Evolutionary conservation across 2,888 invertebrate species (phyloP).

Genomic region (Acholoe squamosa): DNA sequence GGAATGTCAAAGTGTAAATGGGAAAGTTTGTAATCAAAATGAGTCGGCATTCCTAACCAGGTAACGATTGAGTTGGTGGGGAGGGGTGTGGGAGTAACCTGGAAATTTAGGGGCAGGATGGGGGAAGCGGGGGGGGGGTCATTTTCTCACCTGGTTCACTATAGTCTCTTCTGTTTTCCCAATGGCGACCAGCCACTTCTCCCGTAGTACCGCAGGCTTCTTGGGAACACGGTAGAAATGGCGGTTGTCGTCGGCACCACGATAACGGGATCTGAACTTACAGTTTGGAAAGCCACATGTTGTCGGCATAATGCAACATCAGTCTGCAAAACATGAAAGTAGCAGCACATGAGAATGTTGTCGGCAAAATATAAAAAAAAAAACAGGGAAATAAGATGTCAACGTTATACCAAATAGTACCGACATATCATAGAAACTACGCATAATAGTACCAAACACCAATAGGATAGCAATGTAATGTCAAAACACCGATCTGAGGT

Average conservation of each 20-base stretch:
- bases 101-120: neutral
- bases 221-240: constrained; percentile 84
- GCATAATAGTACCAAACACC: too few species aligned
- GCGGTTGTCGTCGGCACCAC: constrained; percentile 83
- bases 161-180: constrained; percentile 83
- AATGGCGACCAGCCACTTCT: constrained; percentile 83
- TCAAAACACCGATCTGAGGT: too few species aligned
- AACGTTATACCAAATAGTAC: too few species aligned
- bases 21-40: neutral
- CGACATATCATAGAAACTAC: too few species aligned
- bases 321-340: constrained; percentile 52
- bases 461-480: too few species aligned
- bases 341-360: neutral
- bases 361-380: too few species aligned
- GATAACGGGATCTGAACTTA: constrained; percentile 81
- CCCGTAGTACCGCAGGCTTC: constrained; percentile 82
- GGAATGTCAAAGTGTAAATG: neutral
- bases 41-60: neutral
- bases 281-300: constrained; percentile 84
- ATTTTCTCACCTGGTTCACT: constrained; percentile 82
- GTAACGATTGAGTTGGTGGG: neutral
- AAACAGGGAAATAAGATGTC: too few species aligned
- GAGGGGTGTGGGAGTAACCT: neutral
- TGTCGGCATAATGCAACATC: constrained; percentile 80
- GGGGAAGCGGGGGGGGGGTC: neutral